Percentiles rank a stretch among this genome's conserved stretches.
Evolutionary conservation across 1,140 invertebrate genomes (phyloP).

Genomic region (Belonocnema kinseyi): DNA sequence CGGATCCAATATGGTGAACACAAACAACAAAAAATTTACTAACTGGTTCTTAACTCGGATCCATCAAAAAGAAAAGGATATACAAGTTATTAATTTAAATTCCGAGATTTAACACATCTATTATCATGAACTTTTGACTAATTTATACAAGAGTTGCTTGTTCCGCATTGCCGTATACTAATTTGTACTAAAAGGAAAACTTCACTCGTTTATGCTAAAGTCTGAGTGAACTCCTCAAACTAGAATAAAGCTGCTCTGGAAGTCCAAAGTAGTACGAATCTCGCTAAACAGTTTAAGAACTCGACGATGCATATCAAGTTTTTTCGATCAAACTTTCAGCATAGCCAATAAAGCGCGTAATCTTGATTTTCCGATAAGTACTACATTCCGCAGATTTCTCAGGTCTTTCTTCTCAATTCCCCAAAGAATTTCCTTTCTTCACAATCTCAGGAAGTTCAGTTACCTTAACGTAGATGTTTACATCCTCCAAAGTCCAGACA

Average conservation of each 20-base stretch:
- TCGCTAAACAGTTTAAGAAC: conserved; percentile 47
- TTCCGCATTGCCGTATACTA: conserved; percentile 21
- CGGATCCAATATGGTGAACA: no score
- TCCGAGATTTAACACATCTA: background rate
- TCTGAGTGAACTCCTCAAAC: conserved; percentile 42
- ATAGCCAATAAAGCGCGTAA: conserved; percentile 18
- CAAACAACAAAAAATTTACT: no score
- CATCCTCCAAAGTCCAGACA: no score
- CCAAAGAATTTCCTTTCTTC: background rate
- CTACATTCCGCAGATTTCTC: conserved; percentile 20
- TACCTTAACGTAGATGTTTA: no score
- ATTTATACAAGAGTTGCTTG: background rate
- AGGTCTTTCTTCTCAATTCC: background rate
- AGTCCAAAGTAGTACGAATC: conserved; percentile 36
- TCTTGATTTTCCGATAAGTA: conserved; percentile 20
- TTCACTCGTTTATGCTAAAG: conserved; percentile 17
- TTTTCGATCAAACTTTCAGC: conserved; percentile 14
- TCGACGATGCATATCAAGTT: conserved; percentile 33
- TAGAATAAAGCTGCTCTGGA: conserved; percentile 39
- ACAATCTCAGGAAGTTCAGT: background rate
- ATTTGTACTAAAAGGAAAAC: conserved; percentile 27
- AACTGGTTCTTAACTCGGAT: no score
- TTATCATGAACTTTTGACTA: background rate
- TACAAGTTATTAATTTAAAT: background rate
- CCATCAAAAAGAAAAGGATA: no score